phyloP scores from a whole-genome alignment of 2,888 invertebrate genomes.

The Schizaphis graminum region DNA sequence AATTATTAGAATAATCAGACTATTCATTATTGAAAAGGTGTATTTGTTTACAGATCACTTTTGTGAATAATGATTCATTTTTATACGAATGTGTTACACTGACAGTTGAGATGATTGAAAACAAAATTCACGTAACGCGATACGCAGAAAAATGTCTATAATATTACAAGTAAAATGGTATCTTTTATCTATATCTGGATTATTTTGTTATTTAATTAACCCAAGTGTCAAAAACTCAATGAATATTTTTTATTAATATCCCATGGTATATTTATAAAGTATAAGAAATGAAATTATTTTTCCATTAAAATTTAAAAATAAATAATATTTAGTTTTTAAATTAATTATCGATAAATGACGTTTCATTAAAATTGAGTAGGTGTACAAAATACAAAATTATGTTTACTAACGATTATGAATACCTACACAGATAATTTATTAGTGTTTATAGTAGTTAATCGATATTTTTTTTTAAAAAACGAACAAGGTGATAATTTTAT shows the following conservation, averaged over 20 bases:
- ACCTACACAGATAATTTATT: background rate
- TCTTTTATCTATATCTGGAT: background rate
- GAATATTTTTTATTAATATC: constrained; percentile 2
- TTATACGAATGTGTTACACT: background rate
- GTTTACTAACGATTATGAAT: background rate
- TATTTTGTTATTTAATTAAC: constrained; percentile 17
- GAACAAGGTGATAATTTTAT: background rate
- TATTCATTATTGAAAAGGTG: background rate
- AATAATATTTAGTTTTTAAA: background rate
- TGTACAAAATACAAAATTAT: background rate
- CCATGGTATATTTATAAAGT: background rate
- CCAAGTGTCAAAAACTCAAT: background rate
- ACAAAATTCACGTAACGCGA: background rate
- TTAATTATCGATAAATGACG: background rate
- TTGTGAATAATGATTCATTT: background rate
- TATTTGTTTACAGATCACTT: background rate
- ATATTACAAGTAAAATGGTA: background rate
- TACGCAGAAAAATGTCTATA: background rate
- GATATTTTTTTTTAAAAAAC: background rate
- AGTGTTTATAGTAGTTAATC: background rate
- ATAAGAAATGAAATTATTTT: background rate
- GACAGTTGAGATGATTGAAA: background rate
- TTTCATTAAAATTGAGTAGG: background rate
- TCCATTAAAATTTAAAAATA: background rate
- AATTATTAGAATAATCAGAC: background rate